A percentile compares a stretch with the other conserved stretches of the same genome.
Conservation (phyloP, 1,140 invertebrate genomes). For the Papilio xuthus region DNA sequence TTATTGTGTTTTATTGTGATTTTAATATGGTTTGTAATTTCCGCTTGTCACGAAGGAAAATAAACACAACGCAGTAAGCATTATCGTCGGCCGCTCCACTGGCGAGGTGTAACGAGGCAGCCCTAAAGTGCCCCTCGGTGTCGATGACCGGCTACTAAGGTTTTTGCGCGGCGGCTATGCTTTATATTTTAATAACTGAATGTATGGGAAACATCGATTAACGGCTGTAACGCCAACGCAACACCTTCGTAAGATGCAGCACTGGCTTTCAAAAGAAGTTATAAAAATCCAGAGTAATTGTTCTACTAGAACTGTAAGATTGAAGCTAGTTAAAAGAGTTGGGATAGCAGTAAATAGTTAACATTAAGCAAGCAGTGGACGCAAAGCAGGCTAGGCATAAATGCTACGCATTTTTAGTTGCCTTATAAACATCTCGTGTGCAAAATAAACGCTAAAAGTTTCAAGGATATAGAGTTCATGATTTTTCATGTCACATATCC, state of each 20-base stretch:
- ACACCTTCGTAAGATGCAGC: not conserved
- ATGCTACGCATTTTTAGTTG: not conserved
- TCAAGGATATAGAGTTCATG: not conserved
- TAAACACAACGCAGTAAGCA: constrained; percentile 61
- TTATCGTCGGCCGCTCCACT: constrained; percentile 65
- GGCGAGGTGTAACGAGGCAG: constrained; percentile 73
- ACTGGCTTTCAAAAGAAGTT: too few species aligned
- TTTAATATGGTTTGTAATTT: constrained; percentile 50
- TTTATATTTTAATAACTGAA: constrained; percentile 80
- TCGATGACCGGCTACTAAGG: constrained; percentile 76
- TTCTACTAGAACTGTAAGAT: too few species aligned
- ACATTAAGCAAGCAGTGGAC: not conserved
- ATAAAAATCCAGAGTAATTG: too few species aligned
- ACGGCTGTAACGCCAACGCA: constrained; percentile 41
- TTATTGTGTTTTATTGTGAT: constrained; percentile 46
- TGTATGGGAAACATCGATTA: constrained; percentile 61
- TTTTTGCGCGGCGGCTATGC: constrained; percentile 77
- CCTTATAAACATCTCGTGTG: not conserved
- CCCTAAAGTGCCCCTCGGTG: constrained; percentile 78
- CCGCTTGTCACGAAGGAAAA: constrained; percentile 53
- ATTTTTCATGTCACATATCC: not conserved
- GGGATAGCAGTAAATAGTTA: not conserved
- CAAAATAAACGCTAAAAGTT: not conserved
- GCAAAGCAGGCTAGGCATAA: not conserved
- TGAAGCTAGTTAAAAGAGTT: not conserved